Base-by-base conservation (phyloP, 2,888 invertebrate genomes). In the Tenthredo livida region DNA sequence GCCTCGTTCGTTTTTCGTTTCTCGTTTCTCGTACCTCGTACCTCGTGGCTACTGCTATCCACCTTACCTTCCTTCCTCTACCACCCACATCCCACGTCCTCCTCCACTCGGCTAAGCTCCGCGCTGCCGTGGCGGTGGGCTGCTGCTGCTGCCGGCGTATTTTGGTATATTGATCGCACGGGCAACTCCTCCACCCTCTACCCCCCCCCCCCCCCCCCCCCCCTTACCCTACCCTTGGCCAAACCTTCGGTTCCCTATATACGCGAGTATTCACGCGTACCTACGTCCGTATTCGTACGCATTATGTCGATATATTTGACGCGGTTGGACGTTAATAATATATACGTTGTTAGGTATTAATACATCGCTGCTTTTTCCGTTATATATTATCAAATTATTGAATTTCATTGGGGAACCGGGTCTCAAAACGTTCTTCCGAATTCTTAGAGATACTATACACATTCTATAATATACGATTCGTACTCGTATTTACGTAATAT, bases 101-200 rank as follows among this genome's bases (percentile, higher is more conserved):
- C 84, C 83, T 83, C 72, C 83, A 50, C 47, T 84, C 15, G 58
- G 78, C 85, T 84, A 82, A 75, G 84, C 78, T 73, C 50, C 29
- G 77, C 40, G 65, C 67, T 78, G 84, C 47, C 78, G 77, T 58
- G 50, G 65, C 33, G 50, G 47, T 70, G 61, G 61, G 83, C 83
- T 84, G 84, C 83, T 47, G 67, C 65, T 65, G 90, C 91, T 92
- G 92, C 91, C 92, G 91, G 91, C 91, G 92, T 93, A 93, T 93
- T 93, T 93, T 93, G 93, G 93, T 93, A 93, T 93, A 93, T 93
- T 93, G 93, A 93, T 93, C 93, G 93, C 90, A 91, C 91, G 90
- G 91, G 91, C 91, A 91, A 90, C 93, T 37, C 92, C 91, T 90
- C 90, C 89, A 91, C 88, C 89, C 88, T 88, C 88, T 85, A 87